Conservation (phyloP, 2,113 vertebrate genomes). For the Lepidothrix coronata region DNA sequence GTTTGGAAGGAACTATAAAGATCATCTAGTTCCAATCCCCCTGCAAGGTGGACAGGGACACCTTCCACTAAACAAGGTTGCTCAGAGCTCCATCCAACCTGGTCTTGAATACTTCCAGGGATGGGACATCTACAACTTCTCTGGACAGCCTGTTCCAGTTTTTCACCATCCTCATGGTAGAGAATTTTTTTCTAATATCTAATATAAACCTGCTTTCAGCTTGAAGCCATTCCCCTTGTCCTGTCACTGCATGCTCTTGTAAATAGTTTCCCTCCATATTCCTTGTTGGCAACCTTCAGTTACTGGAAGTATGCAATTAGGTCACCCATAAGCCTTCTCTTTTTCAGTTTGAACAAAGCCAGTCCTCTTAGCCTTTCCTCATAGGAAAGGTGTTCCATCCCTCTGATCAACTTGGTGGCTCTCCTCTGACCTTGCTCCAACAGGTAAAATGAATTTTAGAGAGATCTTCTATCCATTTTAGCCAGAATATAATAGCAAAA, state of each 20-base stretch:
- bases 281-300: no score
- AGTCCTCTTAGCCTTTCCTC: background rate
- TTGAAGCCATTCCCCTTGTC: background rate
- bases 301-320: background rate
- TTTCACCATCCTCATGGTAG: no score
- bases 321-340: background rate
- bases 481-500: background rate
- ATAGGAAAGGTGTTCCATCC: background rate
- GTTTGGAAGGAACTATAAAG: background rate
- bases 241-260: background rate
- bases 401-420: background rate
- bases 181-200: no score
- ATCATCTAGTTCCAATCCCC: background rate
- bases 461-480: background rate
- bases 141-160: no score
- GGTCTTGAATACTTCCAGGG: background rate
- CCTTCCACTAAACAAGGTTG: background rate
- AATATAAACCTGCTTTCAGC: background rate
- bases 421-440: fast-evolving
- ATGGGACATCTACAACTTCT: background rate
- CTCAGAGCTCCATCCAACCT: background rate
- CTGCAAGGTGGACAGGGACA: background rate
- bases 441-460: background rate
- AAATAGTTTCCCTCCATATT: background rate
- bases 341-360: background rate